phyloP scores from a whole-genome alignment of 2,797 vertebrate species.

The Apogon talboti region DNA sequence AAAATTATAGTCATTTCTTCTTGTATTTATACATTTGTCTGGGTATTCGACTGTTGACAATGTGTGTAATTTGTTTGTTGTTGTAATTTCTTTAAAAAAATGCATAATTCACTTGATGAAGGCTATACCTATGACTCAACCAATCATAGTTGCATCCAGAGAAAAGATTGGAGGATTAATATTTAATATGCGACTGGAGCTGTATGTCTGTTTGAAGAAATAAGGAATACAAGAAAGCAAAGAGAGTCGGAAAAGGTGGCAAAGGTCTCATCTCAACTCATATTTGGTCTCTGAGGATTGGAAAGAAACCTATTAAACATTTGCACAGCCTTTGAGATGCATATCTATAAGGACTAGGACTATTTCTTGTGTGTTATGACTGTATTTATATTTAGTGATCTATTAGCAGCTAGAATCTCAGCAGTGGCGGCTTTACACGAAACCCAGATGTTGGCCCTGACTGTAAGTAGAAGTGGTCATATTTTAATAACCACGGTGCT shows the following conservation, averaged over 20 bases:
- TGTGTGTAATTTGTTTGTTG: neutral
- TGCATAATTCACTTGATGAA: slow-evolving; percentile 22
- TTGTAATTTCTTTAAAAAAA: slow-evolving; percentile 11
- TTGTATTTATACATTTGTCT: neutral
- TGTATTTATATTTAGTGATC: too few relatives aligned
- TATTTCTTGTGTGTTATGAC: too few relatives aligned
- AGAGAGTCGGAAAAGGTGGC: neutral
- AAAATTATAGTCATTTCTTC: neutral
- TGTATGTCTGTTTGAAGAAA: neutral
- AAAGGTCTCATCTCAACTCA: neutral
- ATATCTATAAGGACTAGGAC: too few relatives aligned
- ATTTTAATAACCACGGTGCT: too few relatives aligned
- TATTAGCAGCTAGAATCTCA: too few relatives aligned
- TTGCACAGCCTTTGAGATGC: too few relatives aligned
- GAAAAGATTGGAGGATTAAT: slow-evolving; percentile 46
- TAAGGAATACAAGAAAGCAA: slow-evolving; percentile 2
- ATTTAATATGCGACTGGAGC: slow-evolving; percentile 35
- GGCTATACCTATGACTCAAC: slow-evolving; percentile 12
- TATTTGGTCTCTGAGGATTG: neutral
- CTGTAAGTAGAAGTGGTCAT: too few relatives aligned
- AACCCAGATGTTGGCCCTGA: too few relatives aligned
- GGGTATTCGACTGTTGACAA: neutral
- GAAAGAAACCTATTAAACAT: too few relatives aligned
- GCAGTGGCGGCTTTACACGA: too few relatives aligned
- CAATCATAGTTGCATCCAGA: slow-evolving; percentile 29